These are phyloP conservation scores for Ellobius talpinus DNA, from an alignment of 2,113 vertebrate species.

Conservation along the genomic window DNA sequence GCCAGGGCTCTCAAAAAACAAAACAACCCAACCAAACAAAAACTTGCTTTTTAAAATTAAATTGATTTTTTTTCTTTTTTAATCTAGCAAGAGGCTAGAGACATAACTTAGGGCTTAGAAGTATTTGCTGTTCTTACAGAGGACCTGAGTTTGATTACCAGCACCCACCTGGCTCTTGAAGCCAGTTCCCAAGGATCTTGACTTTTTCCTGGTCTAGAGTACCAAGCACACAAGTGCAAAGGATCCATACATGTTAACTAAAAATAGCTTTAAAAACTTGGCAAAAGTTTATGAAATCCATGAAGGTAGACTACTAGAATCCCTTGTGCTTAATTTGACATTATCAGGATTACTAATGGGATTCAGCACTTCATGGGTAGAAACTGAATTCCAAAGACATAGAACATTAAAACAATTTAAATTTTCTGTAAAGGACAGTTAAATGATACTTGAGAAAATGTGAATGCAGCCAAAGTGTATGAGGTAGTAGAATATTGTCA, in stretches of 20 bases:
- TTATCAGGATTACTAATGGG: neutral
- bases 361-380: neutral
- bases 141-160: neutral
- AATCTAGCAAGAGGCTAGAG: neutral
- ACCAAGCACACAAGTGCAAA: neutral
- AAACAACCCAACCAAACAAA: neutral
- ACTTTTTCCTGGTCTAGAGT: neutral
- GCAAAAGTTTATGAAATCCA: neutral
- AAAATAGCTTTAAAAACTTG: neutral
- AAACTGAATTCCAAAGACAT: neutral
- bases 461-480: neutral
- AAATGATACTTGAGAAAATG: neutral
- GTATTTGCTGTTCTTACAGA: neutral
- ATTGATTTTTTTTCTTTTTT: neutral
- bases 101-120: neutral
- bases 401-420: neutral
- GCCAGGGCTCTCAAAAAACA: neutral
- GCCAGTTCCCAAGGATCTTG: too few relatives aligned
- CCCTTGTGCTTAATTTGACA: neutral
- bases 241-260: neutral
- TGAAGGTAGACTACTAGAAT: neutral
- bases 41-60: neutral
- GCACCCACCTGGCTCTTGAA: too few relatives aligned
- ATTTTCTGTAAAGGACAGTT: neutral
- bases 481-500: neutral